Conservation (phyloP, 2,113 vertebrate genomes). For the Malurus melanocephalus region DNA sequence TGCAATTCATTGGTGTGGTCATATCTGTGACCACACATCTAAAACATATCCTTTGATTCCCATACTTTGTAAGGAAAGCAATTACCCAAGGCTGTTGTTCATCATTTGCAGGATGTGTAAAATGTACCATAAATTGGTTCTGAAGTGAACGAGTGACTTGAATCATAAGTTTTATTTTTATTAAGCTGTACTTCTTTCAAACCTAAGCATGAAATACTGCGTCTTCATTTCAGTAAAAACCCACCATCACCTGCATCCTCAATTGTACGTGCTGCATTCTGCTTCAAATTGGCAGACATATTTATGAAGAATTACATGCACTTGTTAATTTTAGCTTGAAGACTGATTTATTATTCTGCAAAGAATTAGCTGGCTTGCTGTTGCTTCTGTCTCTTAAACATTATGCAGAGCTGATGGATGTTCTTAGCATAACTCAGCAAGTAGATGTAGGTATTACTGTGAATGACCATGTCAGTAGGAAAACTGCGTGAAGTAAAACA, state of each 20-base stretch:
- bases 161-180: constrained; percentile 31
- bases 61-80: neutral
- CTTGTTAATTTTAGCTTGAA: constrained; percentile 12
- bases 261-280: neutral
- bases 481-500: neutral
- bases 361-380: neutral
- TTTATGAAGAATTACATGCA: neutral
- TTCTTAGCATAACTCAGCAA: neutral
- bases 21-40: constrained; percentile 15
- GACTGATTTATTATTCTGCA: neutral
- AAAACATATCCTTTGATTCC: neutral
- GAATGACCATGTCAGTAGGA: neutral
- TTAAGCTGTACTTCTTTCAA: constrained; percentile 13
- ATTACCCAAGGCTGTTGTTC: constrained; percentile 4
- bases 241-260: neutral
- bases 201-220: neutral
- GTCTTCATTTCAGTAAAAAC: neutral
- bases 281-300: neutral
- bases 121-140: constrained; percentile 2
- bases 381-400: neutral
- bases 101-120: neutral
- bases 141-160: constrained; percentile 25
- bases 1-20: neutral
- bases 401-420: neutral
- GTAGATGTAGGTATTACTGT: neutral